Conservation (phyloP, 2,797 vertebrate genomes). For the Morus bassanus region DNA sequence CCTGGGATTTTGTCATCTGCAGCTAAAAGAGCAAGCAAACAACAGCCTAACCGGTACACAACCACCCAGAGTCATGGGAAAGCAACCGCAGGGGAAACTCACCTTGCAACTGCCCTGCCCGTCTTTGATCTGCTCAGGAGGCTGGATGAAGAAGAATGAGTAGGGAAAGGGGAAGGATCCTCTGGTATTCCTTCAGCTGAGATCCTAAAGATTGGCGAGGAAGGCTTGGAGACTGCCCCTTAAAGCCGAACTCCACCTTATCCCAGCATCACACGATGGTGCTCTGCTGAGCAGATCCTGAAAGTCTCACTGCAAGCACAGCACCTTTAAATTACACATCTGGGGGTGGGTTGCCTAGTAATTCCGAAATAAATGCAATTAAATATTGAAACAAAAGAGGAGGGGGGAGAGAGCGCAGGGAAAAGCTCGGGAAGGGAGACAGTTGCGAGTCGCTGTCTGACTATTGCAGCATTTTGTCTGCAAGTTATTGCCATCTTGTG, state of each 20-base stretch:
- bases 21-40: background rate
- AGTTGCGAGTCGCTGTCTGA: background rate
- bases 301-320: conserved; percentile 27
- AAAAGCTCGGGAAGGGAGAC: conserved; percentile 3
- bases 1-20: background rate
- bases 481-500: conserved; percentile 76
- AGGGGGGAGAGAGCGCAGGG: background rate
- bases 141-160: background rate
- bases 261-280: conserved; percentile 66
- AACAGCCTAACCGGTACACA: background rate
- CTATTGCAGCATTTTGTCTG: conserved; percentile 44
- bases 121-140: background rate
- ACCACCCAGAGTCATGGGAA: background rate
- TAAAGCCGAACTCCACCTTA: conserved; percentile 76
- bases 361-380: conserved; percentile 43
- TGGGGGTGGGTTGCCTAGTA: conserved; percentile 69
- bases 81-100: background rate
- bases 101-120: conserved; percentile 17
- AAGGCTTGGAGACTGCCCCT: conserved; percentile 71
- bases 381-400: conserved; percentile 15
- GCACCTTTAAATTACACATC: conserved; percentile 47
- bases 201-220: conserved; percentile 51
- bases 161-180: background rate
- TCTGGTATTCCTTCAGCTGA: conserved; percentile 38
- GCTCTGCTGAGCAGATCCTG: conserved; percentile 27